Evolutionary conservation across 1,140 invertebrate genomes (phyloP), one percentile per base, ranked within the genome.

Genomic region (Metopolophium dirhodum): DNA sequence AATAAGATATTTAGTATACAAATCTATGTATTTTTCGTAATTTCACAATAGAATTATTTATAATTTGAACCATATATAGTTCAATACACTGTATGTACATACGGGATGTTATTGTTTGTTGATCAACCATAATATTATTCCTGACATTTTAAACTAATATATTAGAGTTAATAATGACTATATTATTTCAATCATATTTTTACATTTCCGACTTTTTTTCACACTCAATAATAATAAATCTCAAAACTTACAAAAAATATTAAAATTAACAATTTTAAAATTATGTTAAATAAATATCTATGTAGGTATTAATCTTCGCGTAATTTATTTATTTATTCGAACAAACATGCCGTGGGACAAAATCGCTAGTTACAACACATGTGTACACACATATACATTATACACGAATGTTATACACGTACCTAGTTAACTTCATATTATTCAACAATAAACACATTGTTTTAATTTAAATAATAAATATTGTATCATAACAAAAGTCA

Each of bases 391-490:
- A n/a, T 68, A 68, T 68, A n/a, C 11, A 68, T 0, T 68, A 68
- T 68, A n/a, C 11, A 68, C 4, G 6, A 54, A 18, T 68, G 14
- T 11, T 9, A 2, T 30, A 68, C 4, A 68, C 61, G 4, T 11
- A 68, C 9, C 30, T 77, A 77, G 61, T 77, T 77, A n/a, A n/a
- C 61, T 77, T 77, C 4, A 77, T n/a, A 30, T n/a, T 77, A 35
- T 77, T n/a, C 61, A 77, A 77, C 61, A 77, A 77, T 77, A 35
- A 77, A 77, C n/a, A 77, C 61, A 77, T 77, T 77, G 61, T 77
- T 77, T 77, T 77, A 77, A 77, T 77, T 77, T 77, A 77, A 77
- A 77, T 77, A 77, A 18, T 77, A 77, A 77, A 77, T 77, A 77
- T n/a, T 77, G 61, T 77, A 77, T 77, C 30, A 77, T 20, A n/a